Percentiles rank a stretch among this genome's conserved stretches.
Evolutionary conservation across 2,113 vertebrate genomes (phyloP).

Genomic region (Lamprologus callipterus): DNA sequence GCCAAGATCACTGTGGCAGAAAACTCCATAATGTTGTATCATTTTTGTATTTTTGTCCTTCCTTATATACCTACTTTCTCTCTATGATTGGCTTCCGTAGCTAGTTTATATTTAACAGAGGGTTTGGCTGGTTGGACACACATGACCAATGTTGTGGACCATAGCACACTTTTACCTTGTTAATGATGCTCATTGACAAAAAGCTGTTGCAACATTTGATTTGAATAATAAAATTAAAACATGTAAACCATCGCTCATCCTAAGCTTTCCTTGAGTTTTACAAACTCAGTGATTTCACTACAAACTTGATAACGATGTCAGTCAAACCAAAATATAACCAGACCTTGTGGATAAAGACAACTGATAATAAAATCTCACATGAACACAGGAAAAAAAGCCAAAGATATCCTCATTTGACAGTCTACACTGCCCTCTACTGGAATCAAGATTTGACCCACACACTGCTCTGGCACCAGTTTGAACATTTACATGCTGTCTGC

Average conservation of each 20-base stretch:
- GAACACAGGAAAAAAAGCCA: not conserved
- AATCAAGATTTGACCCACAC: not conserved
- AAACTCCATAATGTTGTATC: not conserved
- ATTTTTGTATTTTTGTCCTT: too few species aligned
- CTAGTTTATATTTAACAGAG: not conserved
- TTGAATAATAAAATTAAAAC: not conserved
- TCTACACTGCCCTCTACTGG: not conserved
- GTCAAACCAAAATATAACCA: not conserved
- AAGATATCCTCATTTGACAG: not conserved
- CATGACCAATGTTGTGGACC: accelerated
- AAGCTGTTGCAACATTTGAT: not conserved
- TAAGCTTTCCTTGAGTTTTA: accelerated
- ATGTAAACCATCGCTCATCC: not conserved
- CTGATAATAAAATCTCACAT: not conserved
- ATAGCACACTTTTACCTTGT: accelerated
- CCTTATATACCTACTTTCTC: too few species aligned
- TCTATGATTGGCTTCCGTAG: not conserved
- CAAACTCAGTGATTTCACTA: not conserved
- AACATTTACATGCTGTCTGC: not conserved
- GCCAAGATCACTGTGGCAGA: conserved; percentile 14
- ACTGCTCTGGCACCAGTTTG: not conserved
- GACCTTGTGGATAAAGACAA: accelerated
- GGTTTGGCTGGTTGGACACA: not conserved
- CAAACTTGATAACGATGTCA: not conserved
- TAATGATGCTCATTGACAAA: not conserved